These are phyloP conservation scores for Acrocephalus arundinaceus DNA, from an alignment of 2,113 vertebrate genomes.

Conservation along the genomic window DNA sequence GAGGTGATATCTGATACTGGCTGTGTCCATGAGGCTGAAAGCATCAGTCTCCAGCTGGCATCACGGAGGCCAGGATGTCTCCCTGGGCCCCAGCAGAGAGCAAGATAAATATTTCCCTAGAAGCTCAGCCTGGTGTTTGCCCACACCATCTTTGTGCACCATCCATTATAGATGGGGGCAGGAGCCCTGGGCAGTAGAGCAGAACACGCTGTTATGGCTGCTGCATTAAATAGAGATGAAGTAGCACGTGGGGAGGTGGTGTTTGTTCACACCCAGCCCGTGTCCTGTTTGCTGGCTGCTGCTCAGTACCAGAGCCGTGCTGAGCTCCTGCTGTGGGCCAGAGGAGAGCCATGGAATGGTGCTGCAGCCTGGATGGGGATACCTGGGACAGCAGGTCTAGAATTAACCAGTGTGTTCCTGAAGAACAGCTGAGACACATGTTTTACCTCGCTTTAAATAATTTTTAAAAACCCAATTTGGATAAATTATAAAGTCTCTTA, in stretches of 20 bases:
- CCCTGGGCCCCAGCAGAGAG: not conserved
- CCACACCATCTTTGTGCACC: rapidly evolving
- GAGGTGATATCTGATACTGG: not conserved
- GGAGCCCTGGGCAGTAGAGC: not conserved
- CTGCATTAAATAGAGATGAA: not conserved
- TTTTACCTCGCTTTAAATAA: not conserved
- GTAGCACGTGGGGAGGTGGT: not conserved
- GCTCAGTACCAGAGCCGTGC: rapidly evolving
- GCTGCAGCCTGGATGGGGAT: not conserved
- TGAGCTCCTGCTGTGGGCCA: not conserved
- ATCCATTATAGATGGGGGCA: not conserved
- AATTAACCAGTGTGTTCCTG: not conserved
- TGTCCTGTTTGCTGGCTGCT: not conserved
- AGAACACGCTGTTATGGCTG: not conserved
- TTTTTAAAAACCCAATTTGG: not conserved
- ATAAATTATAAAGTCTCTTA: not conserved
- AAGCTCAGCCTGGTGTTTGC: not conserved
- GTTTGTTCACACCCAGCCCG: rapidly evolving
- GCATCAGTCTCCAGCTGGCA: not conserved
- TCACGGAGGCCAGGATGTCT: rapidly evolving
- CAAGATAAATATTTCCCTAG: not conserved
- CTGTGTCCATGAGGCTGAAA: not conserved
- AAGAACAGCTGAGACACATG: too few species aligned
- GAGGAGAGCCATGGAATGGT: not conserved
- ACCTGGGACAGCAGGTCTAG: not conserved